A percentile compares a stretch with the other conserved stretches of the same genome.
Conservation (phyloP, 2,888 invertebrate genomes). For the Catocala nupta region DNA sequence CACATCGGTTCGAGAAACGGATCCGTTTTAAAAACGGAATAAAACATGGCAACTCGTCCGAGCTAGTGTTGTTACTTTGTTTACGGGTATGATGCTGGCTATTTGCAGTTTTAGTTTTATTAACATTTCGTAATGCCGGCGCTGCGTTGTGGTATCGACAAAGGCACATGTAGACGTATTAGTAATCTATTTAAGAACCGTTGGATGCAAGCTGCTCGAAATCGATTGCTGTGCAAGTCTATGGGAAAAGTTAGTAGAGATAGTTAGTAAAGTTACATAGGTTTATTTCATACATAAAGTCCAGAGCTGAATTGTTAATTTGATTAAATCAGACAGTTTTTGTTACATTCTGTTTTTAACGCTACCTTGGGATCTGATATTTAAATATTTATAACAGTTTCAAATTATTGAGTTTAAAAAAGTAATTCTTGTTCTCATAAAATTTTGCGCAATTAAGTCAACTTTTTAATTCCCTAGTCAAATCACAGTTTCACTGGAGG, state of each 20-base stretch:
- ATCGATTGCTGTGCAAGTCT: too few species aligned
- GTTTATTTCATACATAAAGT: too few species aligned
- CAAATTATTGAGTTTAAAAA: not conserved
- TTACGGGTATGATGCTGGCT: constrained; percentile 14
- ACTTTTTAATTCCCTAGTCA: constrained; percentile 38
- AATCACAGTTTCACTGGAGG: constrained; percentile 22
- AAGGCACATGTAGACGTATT: too few species aligned
- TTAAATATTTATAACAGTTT: not conserved
- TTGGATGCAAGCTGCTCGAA: too few species aligned
- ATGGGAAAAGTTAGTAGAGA: too few species aligned
- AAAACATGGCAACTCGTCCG: constrained; percentile 48
- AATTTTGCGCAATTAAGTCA: not conserved
- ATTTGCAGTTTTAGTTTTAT: not conserved
- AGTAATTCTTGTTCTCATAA: not conserved
- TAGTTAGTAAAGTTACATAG: too few species aligned
- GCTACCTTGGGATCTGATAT: too few species aligned
- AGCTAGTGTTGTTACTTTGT: constrained; percentile 43
- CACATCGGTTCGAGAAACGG: constrained; percentile 49
- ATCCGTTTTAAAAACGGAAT: constrained; percentile 58
- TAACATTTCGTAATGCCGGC: not conserved
- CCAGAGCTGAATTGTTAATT: too few species aligned
- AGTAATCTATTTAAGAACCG: too few species aligned
- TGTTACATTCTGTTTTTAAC: too few species aligned
- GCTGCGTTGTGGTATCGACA: not conserved
- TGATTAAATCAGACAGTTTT: too few species aligned